Base-by-base conservation (phyloP, 2,797 vertebrate species). In the Odontamblyopus lacepedii region DNA sequence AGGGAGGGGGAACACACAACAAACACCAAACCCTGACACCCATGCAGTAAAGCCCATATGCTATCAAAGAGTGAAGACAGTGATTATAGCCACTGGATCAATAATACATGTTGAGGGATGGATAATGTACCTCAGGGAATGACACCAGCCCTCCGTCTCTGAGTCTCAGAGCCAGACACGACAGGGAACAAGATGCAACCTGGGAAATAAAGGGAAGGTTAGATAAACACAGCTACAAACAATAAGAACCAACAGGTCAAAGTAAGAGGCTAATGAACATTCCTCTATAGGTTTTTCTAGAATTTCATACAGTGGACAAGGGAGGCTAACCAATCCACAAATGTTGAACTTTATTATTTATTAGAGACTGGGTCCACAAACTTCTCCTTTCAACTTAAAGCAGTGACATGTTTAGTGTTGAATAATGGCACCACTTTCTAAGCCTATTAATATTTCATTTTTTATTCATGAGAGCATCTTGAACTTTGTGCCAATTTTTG, bases 61-160 rank as follows among this genome's bases (percentile, higher is more conserved):
- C 13, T 91, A 83, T 86, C 84, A 83, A 89, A 91, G 87, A 86
- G 84, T 78, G 86, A 88, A 93, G 86, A 92, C 81, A 71, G 90
- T 92, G 91, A 94, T 94, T 91, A 92, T 89, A 85, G 88, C 64
- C 81, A 73, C 73, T 73, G 78, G 88, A 93, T 94, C 92, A 93
- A 94, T 94, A 94, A 94, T 93, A 93, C 91, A 94, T 94, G 90
- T 85, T 87, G 87, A 90, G 92, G 90, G 91, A 89, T 72, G 76
- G 75, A 88, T 94, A 93, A 93, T 94, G 93, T 92, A 93, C 93
- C 90, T 81, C 86, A 87, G 92, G 92, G 93, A 92, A 91, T 57
- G 75, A 82, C 77, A 83, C 85, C 77, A 79, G 68, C 83, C 70
- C 26, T 15, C 75, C 72, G 62, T 73, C 80, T 85, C 71, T 72